These are phyloP conservation scores for Spinus pinus DNA, from an alignment of 2,797 vertebrate genomes.

Conservation along the genomic window DNA sequence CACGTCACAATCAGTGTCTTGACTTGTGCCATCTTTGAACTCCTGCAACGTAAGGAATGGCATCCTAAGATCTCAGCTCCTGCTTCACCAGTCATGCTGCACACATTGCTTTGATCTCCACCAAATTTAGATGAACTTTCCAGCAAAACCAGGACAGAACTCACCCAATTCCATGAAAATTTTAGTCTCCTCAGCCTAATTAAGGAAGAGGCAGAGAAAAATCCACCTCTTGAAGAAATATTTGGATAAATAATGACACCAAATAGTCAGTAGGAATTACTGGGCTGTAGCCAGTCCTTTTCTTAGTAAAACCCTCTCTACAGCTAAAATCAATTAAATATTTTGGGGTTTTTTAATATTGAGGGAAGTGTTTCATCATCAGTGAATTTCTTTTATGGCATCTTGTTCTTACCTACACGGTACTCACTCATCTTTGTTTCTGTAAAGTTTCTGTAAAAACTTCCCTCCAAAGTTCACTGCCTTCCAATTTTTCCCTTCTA, in stretches of 20 bases:
- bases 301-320: not conserved
- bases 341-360: not conserved
- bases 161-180: not conserved
- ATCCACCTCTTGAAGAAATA: not conserved
- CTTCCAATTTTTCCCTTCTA: not conserved
- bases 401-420: not conserved
- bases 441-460: not conserved
- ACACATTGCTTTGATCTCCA: not conserved
- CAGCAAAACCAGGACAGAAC: not conserved
- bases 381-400: not conserved
- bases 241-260: not conserved
- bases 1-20: not conserved
- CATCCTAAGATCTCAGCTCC: not conserved
- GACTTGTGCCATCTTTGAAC: not conserved
- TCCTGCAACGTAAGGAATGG: not conserved
- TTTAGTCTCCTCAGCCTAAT: not conserved
- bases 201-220: not conserved
- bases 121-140: conserved; percentile 2
- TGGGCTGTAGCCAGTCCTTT: not conserved
- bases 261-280: not conserved
- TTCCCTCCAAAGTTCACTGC: not conserved
- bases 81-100: not conserved
- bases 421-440: not conserved
- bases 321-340: not conserved
- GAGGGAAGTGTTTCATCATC: not conserved